A percentile compares a stretch with the other conserved stretches of the same genome.
Evolutionary conservation across 2,888 invertebrate genomes (phyloP).

Genomic region (Caenorhabditis doughertyi): DNA sequence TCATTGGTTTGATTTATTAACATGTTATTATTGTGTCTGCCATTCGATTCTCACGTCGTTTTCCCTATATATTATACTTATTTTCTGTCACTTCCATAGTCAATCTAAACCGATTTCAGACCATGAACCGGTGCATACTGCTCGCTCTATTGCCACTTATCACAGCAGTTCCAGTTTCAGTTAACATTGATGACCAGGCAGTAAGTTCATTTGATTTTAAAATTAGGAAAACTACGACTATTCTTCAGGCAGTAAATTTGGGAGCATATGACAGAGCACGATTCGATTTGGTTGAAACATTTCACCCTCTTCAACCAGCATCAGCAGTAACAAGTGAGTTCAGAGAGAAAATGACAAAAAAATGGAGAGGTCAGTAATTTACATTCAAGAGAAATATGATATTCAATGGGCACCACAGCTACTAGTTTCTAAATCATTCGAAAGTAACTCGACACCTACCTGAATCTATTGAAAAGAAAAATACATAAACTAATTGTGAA

Average conservation of each 20-base stretch:
- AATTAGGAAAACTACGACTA: not conserved
- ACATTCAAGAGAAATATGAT: constrained; percentile 35
- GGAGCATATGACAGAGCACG: constrained; percentile 71
- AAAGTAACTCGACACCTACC: constrained; percentile 49
- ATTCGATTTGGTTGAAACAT: constrained; percentile 70
- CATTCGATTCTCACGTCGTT: constrained; percentile 22
- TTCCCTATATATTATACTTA: constrained; percentile 21
- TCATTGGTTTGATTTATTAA: constrained; percentile 39
- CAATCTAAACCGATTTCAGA: constrained; percentile 21
- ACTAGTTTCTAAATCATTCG: constrained; percentile 46
- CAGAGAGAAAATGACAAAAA: not conserved
- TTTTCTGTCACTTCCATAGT: constrained; percentile 1
- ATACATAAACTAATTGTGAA: constrained; percentile 52
- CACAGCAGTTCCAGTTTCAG: constrained; percentile 54
- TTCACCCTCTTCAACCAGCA: constrained; percentile 72
- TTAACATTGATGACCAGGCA: constrained; percentile 60
- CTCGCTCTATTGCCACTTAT: constrained; percentile 42
- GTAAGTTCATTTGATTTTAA: constrained; percentile 23
- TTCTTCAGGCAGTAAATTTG: constrained; percentile 69
- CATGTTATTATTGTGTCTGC: constrained; percentile 17
- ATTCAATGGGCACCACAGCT: constrained; percentile 3
- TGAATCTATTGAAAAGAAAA: constrained; percentile 28
- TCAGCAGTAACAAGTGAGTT: constrained; percentile 67
- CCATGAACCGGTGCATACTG: constrained; percentile 57
- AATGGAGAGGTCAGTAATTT: constrained; percentile 3